Conservation (phyloP, 2,888 invertebrate species). For the Xylota segnis region DNA sequence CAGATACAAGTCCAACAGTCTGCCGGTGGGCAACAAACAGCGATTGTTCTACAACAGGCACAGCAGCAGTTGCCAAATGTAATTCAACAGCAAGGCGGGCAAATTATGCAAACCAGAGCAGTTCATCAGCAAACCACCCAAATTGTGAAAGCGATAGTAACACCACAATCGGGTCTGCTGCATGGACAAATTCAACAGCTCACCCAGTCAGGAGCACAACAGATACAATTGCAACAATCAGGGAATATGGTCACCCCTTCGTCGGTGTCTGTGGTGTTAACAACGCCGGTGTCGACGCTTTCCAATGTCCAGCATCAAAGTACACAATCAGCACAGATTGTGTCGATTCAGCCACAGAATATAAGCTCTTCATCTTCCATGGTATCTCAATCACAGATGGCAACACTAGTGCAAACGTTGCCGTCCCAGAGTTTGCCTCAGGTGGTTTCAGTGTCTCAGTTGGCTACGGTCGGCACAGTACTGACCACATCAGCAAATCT, state of each 20-base stretch:
- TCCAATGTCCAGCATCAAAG: slow-evolving; percentile 79
- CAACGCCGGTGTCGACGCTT: slow-evolving; percentile 83
- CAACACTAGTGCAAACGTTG: slow-evolving; percentile 83
- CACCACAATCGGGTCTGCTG: slow-evolving; percentile 80
- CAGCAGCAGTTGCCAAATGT: slow-evolving; percentile 78
- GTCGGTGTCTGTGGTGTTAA: slow-evolving; percentile 84
- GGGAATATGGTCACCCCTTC: slow-evolving; percentile 80
- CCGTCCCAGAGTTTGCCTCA: slow-evolving; percentile 82
- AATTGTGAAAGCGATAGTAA: slow-evolving; percentile 84
- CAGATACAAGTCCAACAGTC: slow-evolving; percentile 54
- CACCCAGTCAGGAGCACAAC: slow-evolving; percentile 81
- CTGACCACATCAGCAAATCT: slow-evolving; percentile 83
- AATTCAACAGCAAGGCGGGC: slow-evolving; percentile 78
- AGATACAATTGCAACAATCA: slow-evolving; percentile 81
- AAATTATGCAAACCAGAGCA: slow-evolving; percentile 78
- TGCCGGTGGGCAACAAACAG: slow-evolving; percentile 78
- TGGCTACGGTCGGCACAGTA: slow-evolving; percentile 83
- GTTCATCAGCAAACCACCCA: slow-evolving; percentile 83
- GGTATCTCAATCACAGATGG: slow-evolving; percentile 77
- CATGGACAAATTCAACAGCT: slow-evolving; percentile 86
- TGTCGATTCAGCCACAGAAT: slow-evolving; percentile 83
- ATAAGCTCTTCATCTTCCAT: slow-evolving; percentile 80
- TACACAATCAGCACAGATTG: slow-evolving; percentile 81
- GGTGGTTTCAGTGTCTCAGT: slow-evolving; percentile 84
- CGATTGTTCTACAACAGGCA: slow-evolving; percentile 81